Conservation (phyloP, 2,888 invertebrate genomes). For the Zaprionus lineosus region DNA sequence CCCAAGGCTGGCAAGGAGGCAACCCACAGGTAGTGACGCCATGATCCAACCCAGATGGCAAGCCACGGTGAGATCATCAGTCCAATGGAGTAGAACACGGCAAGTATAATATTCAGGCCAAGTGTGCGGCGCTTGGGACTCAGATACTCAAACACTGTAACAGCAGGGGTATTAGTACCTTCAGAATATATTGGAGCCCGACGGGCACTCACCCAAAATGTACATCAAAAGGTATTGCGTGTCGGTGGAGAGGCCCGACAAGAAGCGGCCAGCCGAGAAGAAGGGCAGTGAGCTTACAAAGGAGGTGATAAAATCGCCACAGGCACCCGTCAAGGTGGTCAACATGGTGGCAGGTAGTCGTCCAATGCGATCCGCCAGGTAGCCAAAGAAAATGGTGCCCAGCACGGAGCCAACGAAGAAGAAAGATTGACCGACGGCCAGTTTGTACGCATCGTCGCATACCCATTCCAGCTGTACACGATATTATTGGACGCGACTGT, state of each 20-base stretch:
- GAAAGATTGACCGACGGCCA: constrained; percentile 85
- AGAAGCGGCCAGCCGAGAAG: constrained; percentile 84
- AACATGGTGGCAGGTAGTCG: constrained; percentile 85
- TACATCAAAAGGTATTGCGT: constrained; percentile 85
- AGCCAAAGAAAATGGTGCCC: constrained; percentile 85
- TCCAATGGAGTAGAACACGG: constrained; percentile 84
- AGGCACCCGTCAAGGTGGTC: constrained; percentile 84
- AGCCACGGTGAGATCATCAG: constrained; percentile 84
- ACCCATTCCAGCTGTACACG: constrained; percentile 84
- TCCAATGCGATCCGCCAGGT: constrained; percentile 84
- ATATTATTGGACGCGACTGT: constrained; percentile 42
- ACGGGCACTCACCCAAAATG: constrained; percentile 84
- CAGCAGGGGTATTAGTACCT: too few relatives aligned
- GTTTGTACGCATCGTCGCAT: constrained; percentile 84
- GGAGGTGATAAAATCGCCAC: constrained; percentile 84
- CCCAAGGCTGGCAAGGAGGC: constrained; percentile 83
- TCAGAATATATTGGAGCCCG: background rate
- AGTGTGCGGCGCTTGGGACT: constrained; percentile 84
- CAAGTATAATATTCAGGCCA: constrained; percentile 85
- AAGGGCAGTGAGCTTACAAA: constrained; percentile 82
- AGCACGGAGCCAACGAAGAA: constrained; percentile 86
- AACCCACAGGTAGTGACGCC: constrained; percentile 84
- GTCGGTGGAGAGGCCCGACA: constrained; percentile 86
- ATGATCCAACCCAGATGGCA: constrained; percentile 83
- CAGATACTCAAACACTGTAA: constrained; percentile 85